Evolutionary conservation across 2,113 vertebrate species (phyloP).

Genomic region (Cavia porcellus): DNA sequence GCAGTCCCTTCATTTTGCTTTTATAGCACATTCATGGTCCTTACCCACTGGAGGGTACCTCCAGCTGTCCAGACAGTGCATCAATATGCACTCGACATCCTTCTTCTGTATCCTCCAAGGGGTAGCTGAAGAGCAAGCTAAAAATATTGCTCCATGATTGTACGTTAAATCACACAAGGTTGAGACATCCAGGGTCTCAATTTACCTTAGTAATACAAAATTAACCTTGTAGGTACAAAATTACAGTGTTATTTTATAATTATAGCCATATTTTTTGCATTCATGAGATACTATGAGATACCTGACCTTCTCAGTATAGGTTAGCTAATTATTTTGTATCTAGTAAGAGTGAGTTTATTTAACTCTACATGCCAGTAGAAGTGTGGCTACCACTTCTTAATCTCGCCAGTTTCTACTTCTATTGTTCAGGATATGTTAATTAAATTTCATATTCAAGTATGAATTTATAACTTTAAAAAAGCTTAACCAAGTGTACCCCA

Average conservation of each 20-base stretch:
- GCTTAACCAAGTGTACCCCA: neutral
- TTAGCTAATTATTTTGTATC: slow-evolving; percentile 77
- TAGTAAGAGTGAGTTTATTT: slow-evolving; percentile 72
- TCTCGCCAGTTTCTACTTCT: slow-evolving; percentile 36
- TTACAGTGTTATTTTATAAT: slow-evolving; percentile 75
- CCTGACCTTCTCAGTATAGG: slow-evolving; percentile 69
- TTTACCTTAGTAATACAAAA: slow-evolving; percentile 74
- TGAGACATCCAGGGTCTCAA: slow-evolving; percentile 50
- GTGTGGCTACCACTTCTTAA: slow-evolving; percentile 49
- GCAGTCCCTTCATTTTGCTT: slow-evolving; percentile 45
- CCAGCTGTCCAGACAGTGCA: neutral
- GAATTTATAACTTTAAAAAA: slow-evolving; percentile 50
- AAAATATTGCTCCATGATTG: slow-evolving; percentile 52
- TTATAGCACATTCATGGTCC: neutral
- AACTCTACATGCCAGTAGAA: slow-evolving; percentile 52
- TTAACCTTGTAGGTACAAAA: slow-evolving; percentile 78
- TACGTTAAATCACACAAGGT: slow-evolving; percentile 52
- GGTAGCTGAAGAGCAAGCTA: slow-evolving; percentile 30
- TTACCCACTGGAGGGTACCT: slow-evolving; percentile 38
- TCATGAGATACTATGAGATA: slow-evolving; percentile 62
- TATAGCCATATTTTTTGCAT: slow-evolving; percentile 52
- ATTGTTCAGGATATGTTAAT: slow-evolving; percentile 58
- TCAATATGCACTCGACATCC: neutral
- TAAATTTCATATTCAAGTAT: slow-evolving; percentile 57
- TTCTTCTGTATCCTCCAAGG: slow-evolving; percentile 7